Percentiles rank a stretch among this genome's conserved stretches.
Evolutionary conservation across 2,888 invertebrate genomes (phyloP).

Genomic region (Cetonia aurata): DNA sequence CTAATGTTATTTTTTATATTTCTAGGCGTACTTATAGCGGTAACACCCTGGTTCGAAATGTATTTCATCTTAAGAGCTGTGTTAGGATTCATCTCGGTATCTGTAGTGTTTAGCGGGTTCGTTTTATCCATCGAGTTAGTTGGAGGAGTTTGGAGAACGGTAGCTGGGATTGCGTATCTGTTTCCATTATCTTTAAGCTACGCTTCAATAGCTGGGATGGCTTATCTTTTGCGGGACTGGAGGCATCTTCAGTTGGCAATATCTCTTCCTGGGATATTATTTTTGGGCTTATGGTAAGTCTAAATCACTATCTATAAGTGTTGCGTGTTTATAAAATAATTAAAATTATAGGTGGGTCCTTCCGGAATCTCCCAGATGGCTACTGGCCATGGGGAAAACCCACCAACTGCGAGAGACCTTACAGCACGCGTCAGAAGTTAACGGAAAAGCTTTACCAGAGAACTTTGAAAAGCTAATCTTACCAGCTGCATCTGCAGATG

Average conservation of each 20-base stretch:
- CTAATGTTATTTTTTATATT: slow-evolving; percentile 23
- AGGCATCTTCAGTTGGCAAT: slow-evolving; percentile 79
- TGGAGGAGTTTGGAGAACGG: slow-evolving; percentile 83
- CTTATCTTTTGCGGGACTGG: slow-evolving; percentile 80
- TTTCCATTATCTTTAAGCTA: slow-evolving; percentile 84
- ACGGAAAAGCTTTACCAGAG: slow-evolving; percentile 74
- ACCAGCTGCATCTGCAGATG: slow-evolving; percentile 67
- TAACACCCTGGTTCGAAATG: slow-evolving; percentile 78
- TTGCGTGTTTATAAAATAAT: neutral
- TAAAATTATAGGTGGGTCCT: slow-evolving; percentile 75
- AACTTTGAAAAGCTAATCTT: slow-evolving; percentile 78
- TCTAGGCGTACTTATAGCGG: slow-evolving; percentile 71
- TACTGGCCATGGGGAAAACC: slow-evolving; percentile 79
- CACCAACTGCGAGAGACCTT: slow-evolving; percentile 77
- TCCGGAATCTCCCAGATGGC: slow-evolving; percentile 86
- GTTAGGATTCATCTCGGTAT: slow-evolving; percentile 83
- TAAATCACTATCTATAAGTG: neutral
- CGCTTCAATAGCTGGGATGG: slow-evolving; percentile 79
- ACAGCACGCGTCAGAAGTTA: slow-evolving; percentile 75
- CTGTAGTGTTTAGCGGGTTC: slow-evolving; percentile 85
- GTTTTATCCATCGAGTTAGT: slow-evolving; percentile 84
- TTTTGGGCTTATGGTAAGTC: slow-evolving; percentile 76
- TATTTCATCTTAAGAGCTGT: slow-evolving; percentile 78
- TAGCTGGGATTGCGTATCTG: slow-evolving; percentile 84
- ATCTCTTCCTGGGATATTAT: slow-evolving; percentile 78